Evolutionary conservation across 2,888 invertebrate genomes (phyloP).

Genomic region (Leptogaster cylindrica): DNA sequence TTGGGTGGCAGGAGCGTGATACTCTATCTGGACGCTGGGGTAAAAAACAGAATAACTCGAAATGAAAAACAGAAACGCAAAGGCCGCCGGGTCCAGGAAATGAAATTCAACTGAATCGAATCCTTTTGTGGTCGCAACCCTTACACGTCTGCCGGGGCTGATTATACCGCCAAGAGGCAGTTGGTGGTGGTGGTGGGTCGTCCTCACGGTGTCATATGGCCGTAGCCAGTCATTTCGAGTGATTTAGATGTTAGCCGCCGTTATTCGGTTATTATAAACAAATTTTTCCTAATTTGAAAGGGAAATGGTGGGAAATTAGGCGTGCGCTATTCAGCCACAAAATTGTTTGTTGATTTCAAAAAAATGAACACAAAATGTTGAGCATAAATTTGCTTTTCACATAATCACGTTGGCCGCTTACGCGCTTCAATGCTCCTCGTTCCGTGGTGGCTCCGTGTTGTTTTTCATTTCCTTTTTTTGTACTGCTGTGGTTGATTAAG

Average conservation of each 20-base stretch:
- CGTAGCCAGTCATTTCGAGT: conserved; percentile 35
- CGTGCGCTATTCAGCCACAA: conserved; percentile 42
- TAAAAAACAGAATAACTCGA: not conserved
- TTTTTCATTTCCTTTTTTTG: no score
- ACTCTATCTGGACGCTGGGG: not conserved
- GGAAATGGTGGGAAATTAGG: conserved; percentile 47
- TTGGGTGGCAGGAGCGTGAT: conserved; percentile 10
- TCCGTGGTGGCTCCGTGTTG: no score
- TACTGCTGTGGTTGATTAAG: no score
- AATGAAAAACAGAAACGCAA: not conserved
- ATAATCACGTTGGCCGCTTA: no score
- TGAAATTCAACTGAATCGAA: conserved; percentile 39
- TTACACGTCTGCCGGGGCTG: conserved; percentile 20
- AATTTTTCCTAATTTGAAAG: conserved; percentile 43
- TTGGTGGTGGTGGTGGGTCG: conserved; percentile 9
- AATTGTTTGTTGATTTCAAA: conserved; percentile 40
- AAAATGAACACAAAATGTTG: no score
- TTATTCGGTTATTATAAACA: conserved; percentile 46
- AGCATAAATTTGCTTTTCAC: no score
- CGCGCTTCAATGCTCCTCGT: no score
- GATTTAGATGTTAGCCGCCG: conserved; percentile 46
- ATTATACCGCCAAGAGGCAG: not conserved
- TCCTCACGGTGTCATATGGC: conserved; percentile 34
- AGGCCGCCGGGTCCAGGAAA: conserved; percentile 20
- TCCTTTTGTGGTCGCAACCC: conserved; percentile 45